Conservation (phyloP, 2,797 vertebrate genomes). For the Diglossa cyanea region DNA sequence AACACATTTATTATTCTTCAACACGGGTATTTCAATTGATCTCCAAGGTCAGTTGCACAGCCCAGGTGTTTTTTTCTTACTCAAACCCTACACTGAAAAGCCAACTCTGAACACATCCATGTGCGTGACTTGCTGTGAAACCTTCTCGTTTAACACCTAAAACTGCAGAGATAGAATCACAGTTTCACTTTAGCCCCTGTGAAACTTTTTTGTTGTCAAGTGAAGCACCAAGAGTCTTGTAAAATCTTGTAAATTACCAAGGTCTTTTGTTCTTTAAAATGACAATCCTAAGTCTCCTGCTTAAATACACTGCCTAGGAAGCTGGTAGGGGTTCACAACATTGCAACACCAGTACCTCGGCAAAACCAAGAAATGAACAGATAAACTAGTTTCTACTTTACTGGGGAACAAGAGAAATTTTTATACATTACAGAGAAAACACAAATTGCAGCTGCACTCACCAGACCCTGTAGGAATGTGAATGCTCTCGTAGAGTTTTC, state of each 20-base stretch:
- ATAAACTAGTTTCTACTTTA: not conserved
- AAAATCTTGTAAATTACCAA: not conserved
- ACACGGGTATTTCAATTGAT: not conserved
- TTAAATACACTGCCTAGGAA: not conserved
- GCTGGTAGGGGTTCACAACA: not conserved
- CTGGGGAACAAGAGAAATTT: not conserved
- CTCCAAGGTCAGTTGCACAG: not conserved
- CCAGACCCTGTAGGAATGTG: not conserved
- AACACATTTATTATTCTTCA: not conserved
- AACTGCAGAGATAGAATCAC: not conserved
- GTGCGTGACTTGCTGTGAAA: not conserved
- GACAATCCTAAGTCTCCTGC: not conserved
- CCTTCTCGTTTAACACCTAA: not conserved
- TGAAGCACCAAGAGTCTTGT: not conserved
- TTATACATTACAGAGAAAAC: not conserved
- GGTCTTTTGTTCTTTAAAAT: not conserved
- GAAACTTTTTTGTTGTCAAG: not conserved
- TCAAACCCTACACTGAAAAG: not conserved
- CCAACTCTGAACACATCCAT: not conserved
- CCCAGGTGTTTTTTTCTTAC: not conserved
- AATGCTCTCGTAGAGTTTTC: constrained; percentile 2
- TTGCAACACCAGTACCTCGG: not conserved
- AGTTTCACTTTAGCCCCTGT: not conserved
- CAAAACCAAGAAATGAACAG: not conserved
- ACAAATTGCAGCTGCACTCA: not conserved